These are phyloP conservation scores for Drosophila infuscata DNA, from an alignment of 2,888 invertebrate species.

Conservation along the genomic window DNA sequence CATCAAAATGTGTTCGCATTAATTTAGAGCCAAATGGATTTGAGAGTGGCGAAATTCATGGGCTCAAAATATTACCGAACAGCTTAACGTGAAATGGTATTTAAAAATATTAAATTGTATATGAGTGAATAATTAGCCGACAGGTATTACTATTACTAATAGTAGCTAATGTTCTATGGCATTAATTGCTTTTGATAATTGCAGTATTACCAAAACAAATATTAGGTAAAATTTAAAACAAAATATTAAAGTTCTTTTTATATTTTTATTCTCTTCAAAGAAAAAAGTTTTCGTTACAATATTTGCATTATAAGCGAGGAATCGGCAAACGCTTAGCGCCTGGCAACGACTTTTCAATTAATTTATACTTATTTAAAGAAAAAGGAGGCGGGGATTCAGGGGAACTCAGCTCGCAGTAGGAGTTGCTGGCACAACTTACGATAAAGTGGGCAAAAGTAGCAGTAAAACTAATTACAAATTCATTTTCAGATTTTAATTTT, in stretches of 20 bases:
- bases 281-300: neutral
- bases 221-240: neutral
- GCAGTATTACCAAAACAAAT: neutral
- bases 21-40: constrained; percentile 68
- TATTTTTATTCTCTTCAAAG: neutral
- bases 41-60: constrained; percentile 27
- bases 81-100: constrained; percentile 36
- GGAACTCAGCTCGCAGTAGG: constrained; percentile 31
- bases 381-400: constrained; percentile 6
- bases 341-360: constrained; percentile 79
- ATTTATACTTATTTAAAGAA: constrained; percentile 66
- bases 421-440: constrained; percentile 36
- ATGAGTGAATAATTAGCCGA: constrained; percentile 15
- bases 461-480: constrained; percentile 84
- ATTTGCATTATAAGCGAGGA: constrained; percentile 2
- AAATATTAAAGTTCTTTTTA: neutral
- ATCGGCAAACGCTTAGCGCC: constrained; percentile 37
- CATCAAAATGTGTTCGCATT: constrained; percentile 55
- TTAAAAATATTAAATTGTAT: constrained; percentile 47
- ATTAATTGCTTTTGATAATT: neutral
- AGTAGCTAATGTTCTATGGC: neutral
- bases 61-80: constrained; percentile 33
- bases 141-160: neutral
- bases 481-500: constrained; percentile 83
- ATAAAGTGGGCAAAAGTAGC: constrained; percentile 64